These are phyloP conservation scores for Pollenia griseotomentosa DNA, from an alignment of 2,888 invertebrate species.

Conservation along the genomic window DNA sequence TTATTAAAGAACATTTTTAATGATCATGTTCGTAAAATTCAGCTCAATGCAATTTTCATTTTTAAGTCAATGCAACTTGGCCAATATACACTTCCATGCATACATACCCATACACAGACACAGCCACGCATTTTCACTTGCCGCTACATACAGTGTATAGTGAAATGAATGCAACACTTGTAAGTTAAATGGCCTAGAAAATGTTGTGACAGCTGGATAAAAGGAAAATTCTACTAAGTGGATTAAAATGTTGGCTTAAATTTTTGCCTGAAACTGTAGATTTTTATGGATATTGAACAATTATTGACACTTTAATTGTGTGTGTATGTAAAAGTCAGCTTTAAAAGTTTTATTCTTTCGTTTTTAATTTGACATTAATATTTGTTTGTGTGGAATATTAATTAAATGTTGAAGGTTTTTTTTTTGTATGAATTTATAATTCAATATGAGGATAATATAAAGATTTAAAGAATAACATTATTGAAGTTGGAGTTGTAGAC, in stretches of 20 bases:
- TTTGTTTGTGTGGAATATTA: too few relatives aligned
- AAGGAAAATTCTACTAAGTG: neutral
- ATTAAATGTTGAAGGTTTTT: too few relatives aligned
- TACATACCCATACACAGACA: neutral
- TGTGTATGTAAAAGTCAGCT: neutral
- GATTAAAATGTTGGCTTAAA: neutral
- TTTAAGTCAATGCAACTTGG: slow-evolving; percentile 30
- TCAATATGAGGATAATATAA: too few relatives aligned
- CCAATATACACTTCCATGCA: neutral
- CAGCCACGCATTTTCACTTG: neutral
- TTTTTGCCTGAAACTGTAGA: neutral
- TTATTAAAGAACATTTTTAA: slow-evolving; percentile 39
- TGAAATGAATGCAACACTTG: neutral
- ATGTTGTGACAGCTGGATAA: neutral
- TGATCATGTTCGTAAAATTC: slow-evolving; percentile 3
- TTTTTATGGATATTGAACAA: neutral
- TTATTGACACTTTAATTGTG: slow-evolving; percentile 37
- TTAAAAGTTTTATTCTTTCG: slow-evolving; percentile 1
- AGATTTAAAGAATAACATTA: too few relatives aligned
- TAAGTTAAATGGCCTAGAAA: neutral
- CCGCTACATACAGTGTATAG: slow-evolving; percentile 18
- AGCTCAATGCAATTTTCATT: slow-evolving; percentile 24
- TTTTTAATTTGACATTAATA: neutral
- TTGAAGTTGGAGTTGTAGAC: too few relatives aligned
- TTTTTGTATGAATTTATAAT: too few relatives aligned